Conservation (phyloP, 53 echinoderm and acorn worm species). For the Henricia sp. region DNA sequence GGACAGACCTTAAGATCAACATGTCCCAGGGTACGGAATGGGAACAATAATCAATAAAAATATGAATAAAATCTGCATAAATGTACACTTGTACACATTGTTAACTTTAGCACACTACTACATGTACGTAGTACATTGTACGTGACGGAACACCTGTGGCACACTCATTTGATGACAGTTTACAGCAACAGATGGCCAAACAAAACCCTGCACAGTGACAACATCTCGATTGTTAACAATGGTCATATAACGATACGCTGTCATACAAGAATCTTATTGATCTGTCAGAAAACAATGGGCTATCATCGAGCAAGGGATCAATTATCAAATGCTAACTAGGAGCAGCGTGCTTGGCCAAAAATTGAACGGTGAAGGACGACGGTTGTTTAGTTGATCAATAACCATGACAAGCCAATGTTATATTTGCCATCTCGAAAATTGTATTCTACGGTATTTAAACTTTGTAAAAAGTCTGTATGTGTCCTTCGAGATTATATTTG, state of each 20-base stretch:
- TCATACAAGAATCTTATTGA: constrained; percentile 22
- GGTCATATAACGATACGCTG: background rate
- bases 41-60: no score
- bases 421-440: no score
- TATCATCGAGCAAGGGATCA: background rate
- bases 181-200: background rate
- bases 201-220: background rate
- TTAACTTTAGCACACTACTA: constrained; percentile 9
- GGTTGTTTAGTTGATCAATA: background rate
- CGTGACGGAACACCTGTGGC: constrained; percentile 5
- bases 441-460: no score
- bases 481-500: no score
- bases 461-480: no score
- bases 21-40: no score
- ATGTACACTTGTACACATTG: no score
- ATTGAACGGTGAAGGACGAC: background rate
- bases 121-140: no score
- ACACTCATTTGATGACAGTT: background rate
- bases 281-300: background rate
- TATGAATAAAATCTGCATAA: no score
- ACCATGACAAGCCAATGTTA: constrained; percentile 19
- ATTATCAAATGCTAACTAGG: constrained; percentile 21
- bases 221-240: constrained; percentile 15
- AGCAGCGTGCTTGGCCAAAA: background rate
- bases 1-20: no score